Percentiles rank a stretch among this genome's conserved stretches.
Evolutionary conservation across 2,113 vertebrate species (phyloP).

Genomic region (Mus spicilegus): DNA sequence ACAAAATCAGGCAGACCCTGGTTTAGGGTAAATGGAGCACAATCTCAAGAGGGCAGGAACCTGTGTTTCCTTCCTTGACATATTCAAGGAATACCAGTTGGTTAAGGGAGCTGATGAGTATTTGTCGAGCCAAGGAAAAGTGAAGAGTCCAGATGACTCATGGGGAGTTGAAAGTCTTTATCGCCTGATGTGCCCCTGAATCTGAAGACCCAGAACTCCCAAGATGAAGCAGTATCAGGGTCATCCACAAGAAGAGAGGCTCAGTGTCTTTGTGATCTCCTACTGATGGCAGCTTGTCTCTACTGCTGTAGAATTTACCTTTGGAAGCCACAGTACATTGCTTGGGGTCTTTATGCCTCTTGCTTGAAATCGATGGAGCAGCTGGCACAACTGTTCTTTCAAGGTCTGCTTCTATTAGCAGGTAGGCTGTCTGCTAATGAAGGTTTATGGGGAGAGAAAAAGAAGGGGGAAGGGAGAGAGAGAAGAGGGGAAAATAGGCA

Average conservation of each 20-base stretch:
- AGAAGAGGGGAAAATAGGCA: background rate
- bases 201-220: background rate
- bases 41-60: background rate
- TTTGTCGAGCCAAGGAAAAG: background rate
- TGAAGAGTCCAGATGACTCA: background rate
- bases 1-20: background rate
- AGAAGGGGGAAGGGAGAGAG: background rate
- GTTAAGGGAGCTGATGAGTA: background rate
- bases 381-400: background rate
- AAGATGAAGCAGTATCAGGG: background rate
- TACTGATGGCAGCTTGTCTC: background rate
- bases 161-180: background rate
- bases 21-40: background rate
- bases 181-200: background rate
- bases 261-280: background rate
- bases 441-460: background rate
- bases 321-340: background rate
- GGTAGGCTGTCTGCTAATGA: conserved; percentile 2
- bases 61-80: background rate
- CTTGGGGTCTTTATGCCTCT: background rate
- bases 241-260: background rate
- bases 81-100: background rate
- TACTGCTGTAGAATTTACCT: background rate
- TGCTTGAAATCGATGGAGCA: background rate
- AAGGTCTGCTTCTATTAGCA: background rate